phyloP scores from a whole-genome alignment of 2,797 vertebrate species.

The Somateria mollissima region DNA sequence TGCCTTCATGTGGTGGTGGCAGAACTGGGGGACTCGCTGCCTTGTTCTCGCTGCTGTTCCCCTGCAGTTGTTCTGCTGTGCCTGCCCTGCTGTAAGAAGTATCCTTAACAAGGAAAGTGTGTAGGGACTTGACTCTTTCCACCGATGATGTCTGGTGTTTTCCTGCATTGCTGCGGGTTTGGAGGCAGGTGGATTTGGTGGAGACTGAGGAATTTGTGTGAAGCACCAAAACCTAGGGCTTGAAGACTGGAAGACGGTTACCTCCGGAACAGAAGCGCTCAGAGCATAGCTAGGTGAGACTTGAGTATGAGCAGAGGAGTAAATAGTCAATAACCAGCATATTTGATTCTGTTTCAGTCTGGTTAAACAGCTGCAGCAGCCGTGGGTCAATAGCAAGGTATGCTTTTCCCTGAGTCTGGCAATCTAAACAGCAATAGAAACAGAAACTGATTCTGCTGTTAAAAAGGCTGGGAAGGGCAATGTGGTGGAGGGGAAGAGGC shows the following conservation, averaged over 20 bases:
- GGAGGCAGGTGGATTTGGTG: background rate
- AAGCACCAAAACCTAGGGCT: background rate
- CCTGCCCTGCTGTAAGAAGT: background rate
- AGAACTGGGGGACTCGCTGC: accelerated
- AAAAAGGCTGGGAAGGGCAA: background rate
- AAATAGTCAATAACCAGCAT: background rate
- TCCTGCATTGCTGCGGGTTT: background rate
- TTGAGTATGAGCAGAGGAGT: background rate
- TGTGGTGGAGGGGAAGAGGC: no score
- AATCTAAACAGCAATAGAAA: background rate
- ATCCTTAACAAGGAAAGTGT: accelerated
- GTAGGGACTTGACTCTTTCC: background rate
- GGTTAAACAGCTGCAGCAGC: background rate
- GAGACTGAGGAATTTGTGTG: background rate
- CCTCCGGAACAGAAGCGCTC: background rate
- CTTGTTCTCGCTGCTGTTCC: accelerated
- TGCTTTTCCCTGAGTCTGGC: background rate
- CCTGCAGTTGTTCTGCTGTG: background rate
- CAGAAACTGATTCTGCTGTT: background rate
- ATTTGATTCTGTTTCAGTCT: background rate
- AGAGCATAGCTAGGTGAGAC: background rate
- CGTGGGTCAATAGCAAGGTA: background rate
- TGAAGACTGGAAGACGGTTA: background rate
- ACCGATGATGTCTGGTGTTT: background rate
- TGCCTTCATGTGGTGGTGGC: background rate